phyloP scores from a whole-genome alignment of 2,888 invertebrate genomes.

The Ornithoptera alexandrae region DNA sequence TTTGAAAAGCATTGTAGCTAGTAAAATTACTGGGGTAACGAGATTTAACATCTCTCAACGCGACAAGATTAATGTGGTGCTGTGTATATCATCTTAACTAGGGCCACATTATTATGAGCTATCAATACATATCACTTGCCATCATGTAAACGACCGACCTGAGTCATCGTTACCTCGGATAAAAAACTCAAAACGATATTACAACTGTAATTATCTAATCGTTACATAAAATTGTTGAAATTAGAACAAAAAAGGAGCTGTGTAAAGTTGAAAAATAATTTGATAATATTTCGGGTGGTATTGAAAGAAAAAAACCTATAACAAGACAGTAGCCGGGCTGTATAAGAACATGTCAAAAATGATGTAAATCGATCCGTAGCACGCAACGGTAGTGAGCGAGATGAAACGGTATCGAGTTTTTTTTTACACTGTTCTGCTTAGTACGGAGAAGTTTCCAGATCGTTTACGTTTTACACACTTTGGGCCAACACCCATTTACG shows the following conservation, averaged over 20 bases:
- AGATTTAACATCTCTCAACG: too few relatives aligned
- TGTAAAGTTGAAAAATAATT: constrained; percentile 39
- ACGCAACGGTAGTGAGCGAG: constrained; percentile 53
- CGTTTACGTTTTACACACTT: constrained; percentile 22
- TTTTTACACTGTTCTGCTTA: constrained; percentile 28
- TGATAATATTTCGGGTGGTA: constrained; percentile 48
- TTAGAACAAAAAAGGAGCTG: constrained; percentile 1
- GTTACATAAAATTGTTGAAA: not conserved
- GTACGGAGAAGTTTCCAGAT: constrained; percentile 29
- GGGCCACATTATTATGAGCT: too few relatives aligned
- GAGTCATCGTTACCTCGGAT: not conserved
- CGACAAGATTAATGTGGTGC: too few relatives aligned
- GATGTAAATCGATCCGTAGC: constrained; percentile 68
- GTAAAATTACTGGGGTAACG: too few relatives aligned
- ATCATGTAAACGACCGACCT: too few relatives aligned
- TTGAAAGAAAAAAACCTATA: constrained; percentile 53
- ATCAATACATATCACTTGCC: too few relatives aligned
- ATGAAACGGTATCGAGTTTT: constrained; percentile 31
- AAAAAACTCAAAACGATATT: not conserved
- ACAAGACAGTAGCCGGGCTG: constrained; percentile 67
- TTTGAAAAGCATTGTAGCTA: too few relatives aligned
- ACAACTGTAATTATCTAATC: not conserved
- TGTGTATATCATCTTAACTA: too few relatives aligned
- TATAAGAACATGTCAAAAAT: constrained; percentile 60
- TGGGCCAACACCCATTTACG: constrained; percentile 25